phyloP scores from a whole-genome alignment of 2,113 vertebrate species.

The Oncorhynchus kisutch region DNA sequence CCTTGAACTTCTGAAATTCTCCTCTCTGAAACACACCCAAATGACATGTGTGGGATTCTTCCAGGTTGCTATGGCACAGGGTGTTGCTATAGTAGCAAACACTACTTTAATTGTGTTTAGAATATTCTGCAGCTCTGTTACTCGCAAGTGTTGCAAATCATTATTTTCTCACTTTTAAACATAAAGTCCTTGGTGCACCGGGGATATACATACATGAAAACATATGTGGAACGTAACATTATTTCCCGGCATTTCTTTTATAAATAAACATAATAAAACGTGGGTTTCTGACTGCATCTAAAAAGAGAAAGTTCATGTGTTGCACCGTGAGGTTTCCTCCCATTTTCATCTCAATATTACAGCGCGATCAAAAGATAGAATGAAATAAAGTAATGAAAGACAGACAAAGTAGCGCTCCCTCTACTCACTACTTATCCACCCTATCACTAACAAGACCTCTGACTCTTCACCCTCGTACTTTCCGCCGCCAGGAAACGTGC shows the following conservation, averaged over 20 bases:
- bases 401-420: neutral
- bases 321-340: neutral
- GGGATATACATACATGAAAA: neutral
- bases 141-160: conserved; percentile 8
- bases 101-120: conserved; percentile 16
- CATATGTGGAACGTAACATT: neutral
- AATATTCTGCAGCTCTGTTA: conserved; percentile 8
- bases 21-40: neutral
- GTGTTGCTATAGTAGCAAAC: conserved; percentile 20
- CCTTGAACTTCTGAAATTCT: neutral
- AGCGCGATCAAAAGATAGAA: neutral
- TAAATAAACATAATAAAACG: too few relatives aligned
- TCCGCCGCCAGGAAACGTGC: conserved; percentile 14
- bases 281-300: neutral
- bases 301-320: neutral
- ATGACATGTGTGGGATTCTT: neutral
- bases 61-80: conserved; percentile 2
- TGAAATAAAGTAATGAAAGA: neutral
- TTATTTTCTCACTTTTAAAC: neutral
- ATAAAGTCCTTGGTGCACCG: neutral
- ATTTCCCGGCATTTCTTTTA: neutral
- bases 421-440: neutral
- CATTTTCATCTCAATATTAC: neutral
- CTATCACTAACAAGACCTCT: conserved; percentile 11
- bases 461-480: conserved; percentile 26